Conservation (phyloP, 2,797 vertebrate genomes). For the Eulemur coronatus region DNA sequence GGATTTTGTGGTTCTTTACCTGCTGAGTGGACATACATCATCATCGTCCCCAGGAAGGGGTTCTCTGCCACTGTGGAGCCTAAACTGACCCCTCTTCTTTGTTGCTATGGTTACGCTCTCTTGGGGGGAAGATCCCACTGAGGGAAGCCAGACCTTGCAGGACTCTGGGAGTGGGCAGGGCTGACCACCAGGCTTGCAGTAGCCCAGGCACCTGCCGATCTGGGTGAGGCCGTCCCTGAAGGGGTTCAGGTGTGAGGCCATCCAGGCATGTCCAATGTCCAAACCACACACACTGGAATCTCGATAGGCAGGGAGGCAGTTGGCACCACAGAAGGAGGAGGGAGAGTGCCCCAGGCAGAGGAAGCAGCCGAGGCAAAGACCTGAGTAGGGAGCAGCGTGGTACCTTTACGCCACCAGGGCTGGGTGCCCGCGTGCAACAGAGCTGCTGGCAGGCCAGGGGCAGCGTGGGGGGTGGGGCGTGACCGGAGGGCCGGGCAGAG, state of each 20-base stretch:
- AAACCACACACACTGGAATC: background rate
- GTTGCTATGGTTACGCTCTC: background rate
- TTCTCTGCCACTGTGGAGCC: background rate
- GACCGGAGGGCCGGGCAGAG: background rate
- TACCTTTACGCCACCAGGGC: background rate
- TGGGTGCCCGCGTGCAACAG: accelerated
- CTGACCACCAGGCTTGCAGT: background rate
- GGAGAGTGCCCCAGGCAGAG: background rate
- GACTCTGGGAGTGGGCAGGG: background rate
- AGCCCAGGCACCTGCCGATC: background rate
- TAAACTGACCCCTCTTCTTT: background rate
- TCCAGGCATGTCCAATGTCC: background rate
- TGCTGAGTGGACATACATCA: background rate
- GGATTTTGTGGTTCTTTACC: background rate
- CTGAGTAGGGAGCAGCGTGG: background rate
- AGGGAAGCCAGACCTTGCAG: background rate
- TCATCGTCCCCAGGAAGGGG: background rate
- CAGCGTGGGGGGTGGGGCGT: background rate
- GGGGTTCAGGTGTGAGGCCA: background rate
- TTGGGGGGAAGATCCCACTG: background rate
- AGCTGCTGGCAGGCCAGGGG: background rate
- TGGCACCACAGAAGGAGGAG: too few relatives aligned
- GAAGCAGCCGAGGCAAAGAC: background rate
- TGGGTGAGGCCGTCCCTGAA: background rate
- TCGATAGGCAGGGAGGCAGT: background rate